Evolutionary conservation across 2,888 invertebrate species (phyloP), one percentile per base, ranked within the genome.

Genomic region (Koerneria pararmatus): DNA sequence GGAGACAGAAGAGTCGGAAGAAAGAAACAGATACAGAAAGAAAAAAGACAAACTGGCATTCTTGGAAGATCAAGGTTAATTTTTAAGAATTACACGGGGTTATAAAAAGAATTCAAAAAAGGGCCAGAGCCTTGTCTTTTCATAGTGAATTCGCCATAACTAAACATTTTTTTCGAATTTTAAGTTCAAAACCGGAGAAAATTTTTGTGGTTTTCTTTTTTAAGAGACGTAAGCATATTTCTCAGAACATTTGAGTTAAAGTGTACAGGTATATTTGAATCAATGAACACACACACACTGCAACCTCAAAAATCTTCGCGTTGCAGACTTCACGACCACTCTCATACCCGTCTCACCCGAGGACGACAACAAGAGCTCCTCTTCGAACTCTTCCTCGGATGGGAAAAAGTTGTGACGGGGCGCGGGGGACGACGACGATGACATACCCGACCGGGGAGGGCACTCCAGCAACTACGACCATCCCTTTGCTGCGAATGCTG

Each of bases 301-400:
- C 46, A 11, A 11, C 11, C 11, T 41, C 46, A 41, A 41, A 11
- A 41, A 15, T n/a, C 46, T 41, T 22, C n/a, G n/a, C n/a, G 8
- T 22, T n/a, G 53, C 54, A 29, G 69, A 69, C 6, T 69, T 73
- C 66, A 66, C 68, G 8, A 73, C 73, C 6, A 48, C 68, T 35
- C 54, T 73, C 46, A 65, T 73, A 65, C 71, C 73, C 15, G 68
- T 64, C 27, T 65, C 68, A 11, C 56, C 56, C 0, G 66, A 58
- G 19, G 51, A 65, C n/a, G 67, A 67, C 4, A 67, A 63, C 24
- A 64, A 56, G 24, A 69, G 71, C 11, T 65, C 68, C 19, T 65
- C 69, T 24, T 66, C 66, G 1, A 61, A 61, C 2, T 48, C 64
- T n/a, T 54, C 54, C 15, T 54, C 54, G 31, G n/a, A n/a, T n/a